A percentile compares a stretch with the other conserved stretches of the same genome.
phyloP scores from a whole-genome alignment of 2,797 vertebrate species.

The Thripadectes ignobilis region DNA sequence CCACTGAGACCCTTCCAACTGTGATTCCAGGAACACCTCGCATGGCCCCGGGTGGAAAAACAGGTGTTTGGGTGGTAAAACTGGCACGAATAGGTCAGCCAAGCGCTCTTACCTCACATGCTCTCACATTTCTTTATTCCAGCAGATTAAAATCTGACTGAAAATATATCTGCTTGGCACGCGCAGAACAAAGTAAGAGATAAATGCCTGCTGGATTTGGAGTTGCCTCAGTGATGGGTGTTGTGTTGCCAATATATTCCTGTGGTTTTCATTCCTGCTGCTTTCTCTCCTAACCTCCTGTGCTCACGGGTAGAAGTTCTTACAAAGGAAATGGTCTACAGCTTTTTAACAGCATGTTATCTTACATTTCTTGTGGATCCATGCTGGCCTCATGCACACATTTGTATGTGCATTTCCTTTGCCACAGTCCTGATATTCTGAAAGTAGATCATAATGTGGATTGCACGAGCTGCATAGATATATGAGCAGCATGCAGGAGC shows the following conservation, averaged over 20 bases:
- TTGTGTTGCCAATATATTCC: background rate
- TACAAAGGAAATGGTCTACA: background rate
- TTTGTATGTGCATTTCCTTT: background rate
- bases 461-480: background rate
- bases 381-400: background rate
- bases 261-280: background rate
- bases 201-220: background rate
- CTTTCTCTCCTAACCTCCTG: background rate
- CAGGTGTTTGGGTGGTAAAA: background rate
- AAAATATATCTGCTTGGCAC: background rate
- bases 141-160: background rate
- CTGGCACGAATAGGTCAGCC: rapidly evolving
- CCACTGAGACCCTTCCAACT: slow-evolving; percentile 40
- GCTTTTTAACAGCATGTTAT: background rate
- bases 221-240: background rate
- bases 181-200: background rate
- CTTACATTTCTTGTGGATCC: background rate
- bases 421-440: background rate
- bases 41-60: rapidly evolving
- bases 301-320: background rate
- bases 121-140: background rate
- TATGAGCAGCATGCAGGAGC: background rate
- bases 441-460: background rate
- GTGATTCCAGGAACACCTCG: slow-evolving; percentile 51
- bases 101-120: rapidly evolving